Base-by-base conservation (phyloP, 2,888 invertebrate species). In the Synergus itoensis region DNA sequence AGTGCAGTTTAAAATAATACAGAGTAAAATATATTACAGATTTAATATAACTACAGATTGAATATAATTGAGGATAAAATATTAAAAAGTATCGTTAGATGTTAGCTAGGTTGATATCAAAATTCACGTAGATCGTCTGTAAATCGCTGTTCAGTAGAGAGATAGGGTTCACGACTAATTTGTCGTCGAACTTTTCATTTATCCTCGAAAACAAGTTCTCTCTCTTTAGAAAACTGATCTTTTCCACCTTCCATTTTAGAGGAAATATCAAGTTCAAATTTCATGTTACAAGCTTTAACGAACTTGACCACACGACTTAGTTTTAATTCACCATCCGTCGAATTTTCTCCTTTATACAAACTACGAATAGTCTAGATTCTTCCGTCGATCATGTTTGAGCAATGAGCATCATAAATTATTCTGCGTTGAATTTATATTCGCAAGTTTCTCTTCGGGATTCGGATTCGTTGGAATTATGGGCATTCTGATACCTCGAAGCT, bases 91-190 rank as follows among this genome's bases (percentile, higher is more conserved):
- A 28, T 85, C 84, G 83, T 79, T 87, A 82, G 81, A 84, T 83
- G 85, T 67, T 87, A 87, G 88, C 86, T 88, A 87, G 88, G 82
- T 86, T 79, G 80, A 86, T 88, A 79, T 80, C 80, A 83, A 83
- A 82, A 80, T 83, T 86, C 82, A 84, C 85, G 82, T 83, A 83
- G 82, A 84, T 79, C 80, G 82, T 83, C 79, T n/a, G 12, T 41
- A 64, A 65, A 65, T 65, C 65, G 65, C 65, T 67, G 45, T 67
- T 67, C 11, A 67, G 21, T 67, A 67, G 40, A 67, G 11, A 41
- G 45, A 45, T 67, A 45, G 67, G 21, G 67, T 43, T 65, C 43
- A 16, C 36, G 40, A 36, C 8, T 36, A 8, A 64, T 64, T 64
- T 65, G 8, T 43, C 18, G 40, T 65, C 65, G 9, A 43, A 65